phyloP scores from a whole-genome alignment of 1,140 invertebrate species.

The Meloidogyne exigua region DNA sequence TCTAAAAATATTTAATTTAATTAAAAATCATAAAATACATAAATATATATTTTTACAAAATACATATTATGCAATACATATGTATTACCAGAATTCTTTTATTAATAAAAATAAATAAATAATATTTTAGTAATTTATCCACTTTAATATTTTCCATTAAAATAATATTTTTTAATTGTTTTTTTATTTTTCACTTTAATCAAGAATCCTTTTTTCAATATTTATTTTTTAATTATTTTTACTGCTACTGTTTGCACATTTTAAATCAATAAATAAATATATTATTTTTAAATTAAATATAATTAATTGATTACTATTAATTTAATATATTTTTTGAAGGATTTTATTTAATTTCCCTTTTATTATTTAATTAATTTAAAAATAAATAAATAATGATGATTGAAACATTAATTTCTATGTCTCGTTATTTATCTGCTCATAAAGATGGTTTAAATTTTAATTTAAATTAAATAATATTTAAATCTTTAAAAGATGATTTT shows the following conservation, averaged over 20 bases:
- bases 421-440: conserved; percentile 51
- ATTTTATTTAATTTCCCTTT: too few relatives aligned
- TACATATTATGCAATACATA: too few relatives aligned
- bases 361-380: not conserved
- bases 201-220: not conserved
- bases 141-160: not conserved
- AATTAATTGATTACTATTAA: too few relatives aligned
- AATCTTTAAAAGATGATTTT: conserved; percentile 54
- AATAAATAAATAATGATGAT: conserved; percentile 51
- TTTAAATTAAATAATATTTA: not conserved
- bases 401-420: conserved; percentile 58
- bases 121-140: not conserved
- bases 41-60: too few relatives aligned
- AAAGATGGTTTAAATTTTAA: conserved; percentile 46
- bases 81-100: too few relatives aligned
- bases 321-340: too few relatives aligned
- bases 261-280: not conserved
- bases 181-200: not conserved
- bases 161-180: not conserved
- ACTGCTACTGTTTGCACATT: not conserved
- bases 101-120: too few relatives aligned
- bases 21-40: too few relatives aligned
- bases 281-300: not conserved
- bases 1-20: too few relatives aligned
- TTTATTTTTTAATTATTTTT: not conserved